Percentiles rank a stretch among this genome's conserved stretches.
Evolutionary conservation across 2,797 vertebrate species (phyloP).

Genomic region (Pempheris klunzingeri): DNA sequence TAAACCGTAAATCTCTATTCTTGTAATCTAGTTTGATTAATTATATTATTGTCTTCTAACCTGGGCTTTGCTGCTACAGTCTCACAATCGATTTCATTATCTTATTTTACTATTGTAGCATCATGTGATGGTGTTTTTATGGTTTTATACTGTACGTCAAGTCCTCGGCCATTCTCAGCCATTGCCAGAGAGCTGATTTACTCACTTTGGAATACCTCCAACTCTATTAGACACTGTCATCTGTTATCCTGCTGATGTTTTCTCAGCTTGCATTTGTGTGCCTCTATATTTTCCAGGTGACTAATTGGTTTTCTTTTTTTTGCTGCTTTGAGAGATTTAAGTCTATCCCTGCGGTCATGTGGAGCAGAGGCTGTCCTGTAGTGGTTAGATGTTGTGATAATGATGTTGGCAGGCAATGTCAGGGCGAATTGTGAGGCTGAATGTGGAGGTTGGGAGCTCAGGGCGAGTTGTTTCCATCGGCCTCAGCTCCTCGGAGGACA

Average conservation of each 20-base stretch:
- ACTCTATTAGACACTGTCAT: constrained; percentile 15
- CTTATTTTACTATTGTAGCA: not conserved
- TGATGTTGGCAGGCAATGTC: constrained; percentile 37
- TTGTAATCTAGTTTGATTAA: not conserved
- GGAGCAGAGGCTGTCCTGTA: constrained; percentile 24
- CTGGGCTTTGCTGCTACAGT: not conserved
- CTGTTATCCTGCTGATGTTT: constrained; percentile 42
- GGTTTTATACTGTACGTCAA: not conserved
- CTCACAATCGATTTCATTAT: not conserved
- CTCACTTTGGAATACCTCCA: constrained; percentile 36
- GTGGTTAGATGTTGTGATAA: constrained; percentile 20
- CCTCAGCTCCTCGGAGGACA: constrained; percentile 40
- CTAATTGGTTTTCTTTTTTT: constrained; percentile 28
- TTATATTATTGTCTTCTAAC: not conserved
- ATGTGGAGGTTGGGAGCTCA: constrained; percentile 33
- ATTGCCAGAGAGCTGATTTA: not conserved
- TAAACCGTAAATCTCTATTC: not conserved
- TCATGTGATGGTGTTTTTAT: constrained; percentile 4
- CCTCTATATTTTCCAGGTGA: constrained; percentile 32
- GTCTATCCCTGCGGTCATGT: constrained; percentile 27
- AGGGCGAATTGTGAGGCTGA: constrained; percentile 29
- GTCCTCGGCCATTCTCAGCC: not conserved
- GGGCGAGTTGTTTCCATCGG: constrained; percentile 35
- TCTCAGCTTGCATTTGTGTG: constrained; percentile 27
- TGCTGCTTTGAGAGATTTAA: constrained; percentile 17